These are phyloP conservation scores for Macrotis lagotis DNA, from an alignment of 2,113 vertebrate species.

Conservation along the genomic window DNA sequence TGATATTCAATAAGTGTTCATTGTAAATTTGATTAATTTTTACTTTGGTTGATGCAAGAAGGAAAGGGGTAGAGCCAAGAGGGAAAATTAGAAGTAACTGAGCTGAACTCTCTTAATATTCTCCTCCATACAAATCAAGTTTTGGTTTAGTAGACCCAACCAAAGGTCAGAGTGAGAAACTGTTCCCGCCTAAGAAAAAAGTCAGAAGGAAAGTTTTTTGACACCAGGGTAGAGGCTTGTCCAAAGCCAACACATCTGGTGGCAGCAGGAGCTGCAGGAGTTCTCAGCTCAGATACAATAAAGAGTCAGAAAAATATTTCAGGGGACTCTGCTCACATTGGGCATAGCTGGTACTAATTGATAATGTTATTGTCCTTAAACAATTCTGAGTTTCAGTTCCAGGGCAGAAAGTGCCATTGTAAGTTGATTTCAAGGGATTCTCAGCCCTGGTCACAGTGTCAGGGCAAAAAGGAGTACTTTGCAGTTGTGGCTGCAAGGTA, in stretches of 20 bases:
- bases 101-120: background rate
- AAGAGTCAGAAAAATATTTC: background rate
- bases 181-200: background rate
- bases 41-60: background rate
- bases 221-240: background rate
- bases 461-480: background rate
- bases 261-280: background rate
- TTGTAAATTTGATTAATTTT: background rate
- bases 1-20: background rate
- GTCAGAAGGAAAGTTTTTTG: background rate
- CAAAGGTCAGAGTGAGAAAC: background rate
- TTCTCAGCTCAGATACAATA: background rate
- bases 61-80: background rate
- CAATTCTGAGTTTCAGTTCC: background rate
- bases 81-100: background rate
- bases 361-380: background rate
- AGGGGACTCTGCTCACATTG: no score
- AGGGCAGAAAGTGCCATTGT: background rate
- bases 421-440: fast-evolving
- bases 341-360: background rate
- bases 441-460: background rate
- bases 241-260: background rate
- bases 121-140: background rate
- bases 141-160: background rate
- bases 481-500: background rate